Percentiles rank a stretch among this genome's conserved stretches.
Evolutionary conservation across 2,797 vertebrate species (phyloP).

Genomic region (Spondyliosoma cantharus): DNA sequence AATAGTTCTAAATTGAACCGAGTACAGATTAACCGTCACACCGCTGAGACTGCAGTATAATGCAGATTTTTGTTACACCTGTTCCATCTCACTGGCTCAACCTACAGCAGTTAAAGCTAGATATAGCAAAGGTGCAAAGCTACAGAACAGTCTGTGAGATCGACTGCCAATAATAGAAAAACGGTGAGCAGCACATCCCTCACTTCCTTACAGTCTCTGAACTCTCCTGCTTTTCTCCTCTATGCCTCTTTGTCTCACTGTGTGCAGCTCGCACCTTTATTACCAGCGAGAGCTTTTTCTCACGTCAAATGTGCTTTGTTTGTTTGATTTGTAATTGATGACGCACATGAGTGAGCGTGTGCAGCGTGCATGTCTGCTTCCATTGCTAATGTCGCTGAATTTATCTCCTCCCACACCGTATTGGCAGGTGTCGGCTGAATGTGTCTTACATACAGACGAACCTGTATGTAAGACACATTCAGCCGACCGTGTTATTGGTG

Average conservation of each 20-base stretch:
- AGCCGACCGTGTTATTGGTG: conserved; percentile 76
- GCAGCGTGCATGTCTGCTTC: conserved; percentile 16
- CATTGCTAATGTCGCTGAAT: conserved; percentile 60
- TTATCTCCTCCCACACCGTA: conserved; percentile 69
- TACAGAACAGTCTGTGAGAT: conserved; percentile 41
- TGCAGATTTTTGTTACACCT: conserved; percentile 11
- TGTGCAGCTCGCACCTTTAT: conserved; percentile 7
- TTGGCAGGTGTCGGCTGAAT: conserved; percentile 74
- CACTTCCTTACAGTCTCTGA: conserved; percentile 11
- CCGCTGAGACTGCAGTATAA: not conserved
- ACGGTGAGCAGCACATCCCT: conserved; percentile 39
- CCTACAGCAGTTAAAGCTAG: conserved; percentile 20
- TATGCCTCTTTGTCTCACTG: conserved; percentile 19
- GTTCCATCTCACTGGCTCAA: conserved; percentile 31
- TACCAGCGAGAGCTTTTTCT: conserved; percentile 29
- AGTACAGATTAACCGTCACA: not conserved
- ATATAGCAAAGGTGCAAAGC: conserved; percentile 44
- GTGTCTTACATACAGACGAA: too few species aligned
- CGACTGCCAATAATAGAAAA: conserved; percentile 57
- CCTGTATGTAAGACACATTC: conserved; percentile 68
- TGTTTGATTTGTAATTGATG: conserved; percentile 53
- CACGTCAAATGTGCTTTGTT: conserved; percentile 52
- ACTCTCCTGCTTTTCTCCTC: conserved; percentile 1
- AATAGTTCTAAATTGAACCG: not conserved
- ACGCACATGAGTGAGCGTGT: conserved; percentile 16